phyloP scores from a whole-genome alignment of 2,797 vertebrate genomes.

The Aplochiton taeniatus region DNA sequence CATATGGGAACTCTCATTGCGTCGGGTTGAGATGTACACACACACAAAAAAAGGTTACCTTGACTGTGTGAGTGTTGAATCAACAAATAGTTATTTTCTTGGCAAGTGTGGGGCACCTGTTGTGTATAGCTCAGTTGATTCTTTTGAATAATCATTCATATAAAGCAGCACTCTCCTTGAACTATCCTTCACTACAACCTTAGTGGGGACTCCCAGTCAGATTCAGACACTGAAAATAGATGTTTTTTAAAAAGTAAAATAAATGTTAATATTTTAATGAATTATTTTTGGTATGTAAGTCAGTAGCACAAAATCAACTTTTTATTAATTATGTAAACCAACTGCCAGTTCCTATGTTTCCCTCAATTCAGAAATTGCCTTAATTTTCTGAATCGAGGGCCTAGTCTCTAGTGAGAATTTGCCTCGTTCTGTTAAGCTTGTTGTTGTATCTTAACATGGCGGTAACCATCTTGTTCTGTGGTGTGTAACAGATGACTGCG shows the following conservation, averaged over 20 bases:
- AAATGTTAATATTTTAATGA: constrained; percentile 69
- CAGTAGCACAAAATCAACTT: constrained; percentile 79
- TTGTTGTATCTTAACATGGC: constrained; percentile 32
- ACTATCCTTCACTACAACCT: constrained; percentile 50
- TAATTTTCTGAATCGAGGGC: constrained; percentile 73
- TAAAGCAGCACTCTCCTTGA: constrained; percentile 49
- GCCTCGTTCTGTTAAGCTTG: constrained; percentile 42
- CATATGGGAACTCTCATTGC: constrained; percentile 60
- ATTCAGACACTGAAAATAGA: constrained; percentile 44
- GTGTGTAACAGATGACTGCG: constrained; percentile 26
- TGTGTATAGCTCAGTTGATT: constrained; percentile 53
- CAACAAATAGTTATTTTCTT: constrained; percentile 57
- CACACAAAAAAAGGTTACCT: constrained; percentile 37
- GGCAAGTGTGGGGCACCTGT: constrained; percentile 66
- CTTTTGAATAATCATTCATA: constrained; percentile 51
- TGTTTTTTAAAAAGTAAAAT: constrained; percentile 51
- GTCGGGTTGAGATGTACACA: constrained; percentile 61
- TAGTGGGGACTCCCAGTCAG: constrained; percentile 42
- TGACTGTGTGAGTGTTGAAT: constrained; percentile 63
- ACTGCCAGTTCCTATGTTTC: constrained; percentile 76
- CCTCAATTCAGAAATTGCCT: constrained; percentile 79
- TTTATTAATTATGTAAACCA: constrained; percentile 69
- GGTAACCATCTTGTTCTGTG: constrained; percentile 22
- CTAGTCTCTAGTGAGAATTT: constrained; percentile 51
- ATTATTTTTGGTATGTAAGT: constrained; percentile 75